phyloP scores from a whole-genome alignment of 2,888 invertebrate species.

The Zygothrica quintamaculata region DNA sequence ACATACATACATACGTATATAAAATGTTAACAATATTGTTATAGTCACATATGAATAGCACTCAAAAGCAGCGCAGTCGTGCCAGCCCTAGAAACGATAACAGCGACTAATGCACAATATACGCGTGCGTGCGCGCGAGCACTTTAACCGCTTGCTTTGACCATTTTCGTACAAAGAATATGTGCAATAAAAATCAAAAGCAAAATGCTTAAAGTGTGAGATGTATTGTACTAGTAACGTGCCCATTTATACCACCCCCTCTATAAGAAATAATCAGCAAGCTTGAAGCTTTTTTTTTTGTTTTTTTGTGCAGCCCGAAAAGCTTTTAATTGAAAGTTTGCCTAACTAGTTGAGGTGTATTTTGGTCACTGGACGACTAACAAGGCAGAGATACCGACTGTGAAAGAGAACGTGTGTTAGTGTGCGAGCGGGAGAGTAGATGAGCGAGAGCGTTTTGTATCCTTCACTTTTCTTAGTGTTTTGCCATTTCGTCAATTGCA shows the following conservation, averaged over 20 bases:
- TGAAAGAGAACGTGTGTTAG: background rate
- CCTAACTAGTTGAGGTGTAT: slow-evolving; percentile 34
- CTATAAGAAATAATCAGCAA: background rate
- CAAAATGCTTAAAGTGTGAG: slow-evolving; percentile 29
- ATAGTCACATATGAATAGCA: too few species aligned
- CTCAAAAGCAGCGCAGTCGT: background rate
- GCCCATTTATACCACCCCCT: background rate
- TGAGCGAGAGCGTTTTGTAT: slow-evolving; percentile 34
- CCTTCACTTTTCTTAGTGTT: slow-evolving; percentile 50
- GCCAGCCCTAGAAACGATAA: slow-evolving; percentile 27
- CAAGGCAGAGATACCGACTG: slow-evolving; percentile 1
- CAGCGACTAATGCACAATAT: slow-evolving; percentile 30
- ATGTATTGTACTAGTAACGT: slow-evolving; percentile 13
- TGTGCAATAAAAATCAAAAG: slow-evolving; percentile 37
- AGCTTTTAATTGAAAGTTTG: slow-evolving; percentile 38
- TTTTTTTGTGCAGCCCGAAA: too few species aligned
- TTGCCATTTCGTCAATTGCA: slow-evolving; percentile 55
- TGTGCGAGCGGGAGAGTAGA: slow-evolving; percentile 2
- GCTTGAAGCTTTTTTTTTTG: slow-evolving; percentile 39
- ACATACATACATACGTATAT: too few species aligned
- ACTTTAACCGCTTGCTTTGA: slow-evolving; percentile 43
- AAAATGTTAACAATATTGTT: too few species aligned
- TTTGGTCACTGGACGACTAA: slow-evolving; percentile 65
- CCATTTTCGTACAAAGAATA: slow-evolving; percentile 45
- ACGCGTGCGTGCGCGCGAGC: slow-evolving; percentile 58